These are phyloP conservation scores for Oikopleura vanhoeffeni DNA, from an alignment of 23 tunicate species.

Conservation along the genomic window DNA sequence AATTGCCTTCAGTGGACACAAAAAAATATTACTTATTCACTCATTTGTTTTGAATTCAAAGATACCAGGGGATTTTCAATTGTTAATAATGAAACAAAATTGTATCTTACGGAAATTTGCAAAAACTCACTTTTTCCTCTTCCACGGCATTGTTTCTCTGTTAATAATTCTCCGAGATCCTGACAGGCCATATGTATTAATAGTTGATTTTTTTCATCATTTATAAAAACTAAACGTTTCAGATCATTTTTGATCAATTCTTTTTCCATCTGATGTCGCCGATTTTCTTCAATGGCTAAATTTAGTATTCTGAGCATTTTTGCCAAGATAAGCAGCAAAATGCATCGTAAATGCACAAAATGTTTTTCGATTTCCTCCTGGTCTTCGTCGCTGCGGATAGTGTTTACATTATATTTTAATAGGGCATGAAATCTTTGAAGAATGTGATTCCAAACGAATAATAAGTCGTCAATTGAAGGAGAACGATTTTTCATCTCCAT, in stretches of 20 bases:
- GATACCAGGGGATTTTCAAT: too few species aligned
- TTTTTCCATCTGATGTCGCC: background rate
- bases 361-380: slow-evolving; percentile 1
- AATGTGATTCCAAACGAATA: background rate
- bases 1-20: too few species aligned
- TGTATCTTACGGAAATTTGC: too few species aligned
- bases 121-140: background rate
- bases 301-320: background rate
- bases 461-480: background rate
- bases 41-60: too few species aligned
- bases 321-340: background rate
- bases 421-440: background rate
- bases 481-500: slow-evolving; percentile 9
- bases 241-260: background rate
- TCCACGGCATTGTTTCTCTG: slow-evolving; percentile 1
- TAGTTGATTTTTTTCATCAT: slow-evolving; percentile 6
- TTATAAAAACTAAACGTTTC: background rate
- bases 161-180: background rate
- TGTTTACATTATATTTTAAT: background rate
- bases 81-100: too few species aligned
- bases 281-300: too few species aligned
- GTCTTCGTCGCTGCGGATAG: background rate
- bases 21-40: too few species aligned
- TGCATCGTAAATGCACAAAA: background rate
- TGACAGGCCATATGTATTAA: slow-evolving; percentile 7